Percentiles rank a stretch among this genome's conserved stretches.
Conservation (phyloP, 2,888 invertebrate genomes). For the Helicoverpa assulta region DNA sequence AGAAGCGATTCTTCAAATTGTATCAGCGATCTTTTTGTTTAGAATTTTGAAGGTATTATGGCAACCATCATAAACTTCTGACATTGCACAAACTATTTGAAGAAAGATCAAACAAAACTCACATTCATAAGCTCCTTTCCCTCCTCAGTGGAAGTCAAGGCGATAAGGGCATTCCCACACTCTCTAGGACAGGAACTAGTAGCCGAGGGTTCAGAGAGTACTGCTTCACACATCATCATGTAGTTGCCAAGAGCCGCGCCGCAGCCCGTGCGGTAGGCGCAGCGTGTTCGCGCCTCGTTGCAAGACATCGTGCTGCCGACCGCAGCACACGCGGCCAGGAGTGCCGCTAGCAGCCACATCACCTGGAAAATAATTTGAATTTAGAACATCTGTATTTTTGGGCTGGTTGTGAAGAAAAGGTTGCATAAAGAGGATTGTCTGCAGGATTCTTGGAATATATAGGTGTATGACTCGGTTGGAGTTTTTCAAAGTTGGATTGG, state of each 20-base stretch:
- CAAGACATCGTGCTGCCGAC: constrained; percentile 85
- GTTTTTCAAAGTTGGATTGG: too few species aligned
- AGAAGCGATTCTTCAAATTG: neutral
- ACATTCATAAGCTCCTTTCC: constrained; percentile 94
- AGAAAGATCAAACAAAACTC: constrained; percentile 72
- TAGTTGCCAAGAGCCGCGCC: constrained; percentile 94
- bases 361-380: constrained; percentile 66
- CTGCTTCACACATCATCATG: constrained; percentile 93
- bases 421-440: too few species aligned
- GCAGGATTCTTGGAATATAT: too few species aligned
- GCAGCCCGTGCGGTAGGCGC: constrained; percentile 94
- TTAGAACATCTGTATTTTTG: neutral
- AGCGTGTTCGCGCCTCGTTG: constrained; percentile 93
- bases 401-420: too few species aligned
- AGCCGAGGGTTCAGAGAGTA: constrained; percentile 90
- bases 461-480: too few species aligned
- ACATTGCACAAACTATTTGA: neutral
- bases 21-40: neutral
- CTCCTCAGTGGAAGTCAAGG: constrained; percentile 94
- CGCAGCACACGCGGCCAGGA: constrained; percentile 74
- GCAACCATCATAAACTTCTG: too few species aligned
- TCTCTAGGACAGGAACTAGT: constrained; percentile 91
- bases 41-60: too few species aligned
- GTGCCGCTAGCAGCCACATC: constrained; percentile 82
- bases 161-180: constrained; percentile 94